Evolutionary conservation across 2,888 invertebrate genomes (phyloP), one percentile per base, ranked within the genome.

Genomic region (Scaptomyza flava): DNA sequence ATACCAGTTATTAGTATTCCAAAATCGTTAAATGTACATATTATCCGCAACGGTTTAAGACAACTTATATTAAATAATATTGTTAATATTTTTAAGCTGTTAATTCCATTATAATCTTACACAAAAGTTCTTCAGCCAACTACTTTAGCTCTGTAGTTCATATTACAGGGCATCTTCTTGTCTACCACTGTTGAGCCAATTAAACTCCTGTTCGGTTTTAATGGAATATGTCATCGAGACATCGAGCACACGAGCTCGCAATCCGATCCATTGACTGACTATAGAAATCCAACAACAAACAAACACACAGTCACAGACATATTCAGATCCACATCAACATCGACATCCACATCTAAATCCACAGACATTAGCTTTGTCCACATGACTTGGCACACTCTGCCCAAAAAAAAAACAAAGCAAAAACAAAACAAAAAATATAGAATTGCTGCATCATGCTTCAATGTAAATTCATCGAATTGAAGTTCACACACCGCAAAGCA

Each of bases 161-260:
- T 34, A 14, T 14, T 14, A 38, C 14, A 38, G 38, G 38, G 38
- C 14, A 38, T 59, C n/a, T 27, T 1, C 1, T 2, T 5, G 42
- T 33, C 7, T 1, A 6, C 8, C 4, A 36, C n/a, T 12, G 6
- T n/a, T 6, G 8, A 6, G 27, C 8, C n/a, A 23, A 31, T 1
- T 27, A 41, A 41, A 31, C 11, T 17, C n/a, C 31, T 11, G 17
- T n/a, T 36, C 41, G 17, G 33, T 62, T 73, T 59, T 86, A 82
- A 82, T 86, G 82, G 83, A 80, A 82, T 76, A 79, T 82, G 86
- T 82, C 82, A 86, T 79, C 86, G 83, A 60, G 57, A 68, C 71
- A 61, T 54, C 27, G 27, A 63, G 60, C 61, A 67, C 67, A 73
- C 72, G 70, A 72, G 65, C 17, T 38, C 42, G 58, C 57, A 72